These are phyloP conservation scores for Myopa tessellatipennis DNA, from an alignment of 2,888 invertebrate genomes.

Conservation along the genomic window DNA sequence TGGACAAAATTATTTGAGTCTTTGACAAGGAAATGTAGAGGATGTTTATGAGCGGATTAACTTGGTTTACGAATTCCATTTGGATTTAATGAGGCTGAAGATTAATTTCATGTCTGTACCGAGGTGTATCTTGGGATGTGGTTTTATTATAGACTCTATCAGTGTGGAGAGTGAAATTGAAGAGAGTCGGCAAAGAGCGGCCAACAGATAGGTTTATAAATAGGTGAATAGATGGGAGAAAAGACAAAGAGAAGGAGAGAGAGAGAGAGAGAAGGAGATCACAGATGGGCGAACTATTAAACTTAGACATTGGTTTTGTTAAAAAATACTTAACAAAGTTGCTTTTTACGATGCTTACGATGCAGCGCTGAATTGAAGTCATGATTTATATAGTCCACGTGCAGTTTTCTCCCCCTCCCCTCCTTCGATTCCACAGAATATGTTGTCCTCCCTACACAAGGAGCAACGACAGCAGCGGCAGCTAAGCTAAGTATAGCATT, in stretches of 20 bases:
- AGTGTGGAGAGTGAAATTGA: neutral
- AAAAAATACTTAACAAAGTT: neutral
- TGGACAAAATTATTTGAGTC: neutral
- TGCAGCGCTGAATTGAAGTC: neutral
- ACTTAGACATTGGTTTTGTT: neutral
- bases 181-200: neutral
- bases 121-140: neutral
- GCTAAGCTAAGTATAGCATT: slow-evolving; percentile 6
- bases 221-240: no score
- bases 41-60: slow-evolving; percentile 63
- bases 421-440: neutral
- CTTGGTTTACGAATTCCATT: slow-evolving; percentile 56
- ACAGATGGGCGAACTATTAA: neutral
- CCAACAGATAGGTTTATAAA: neutral
- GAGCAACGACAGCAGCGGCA: neutral
- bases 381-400: slow-evolving; percentile 30
- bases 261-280: no score
- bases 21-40: slow-evolving; percentile 43
- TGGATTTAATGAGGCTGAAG: slow-evolving; percentile 59
- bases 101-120: slow-evolving; percentile 47
- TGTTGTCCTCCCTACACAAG: neutral
- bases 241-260: no score
- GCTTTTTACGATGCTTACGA: neutral
- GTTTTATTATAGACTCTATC: neutral
- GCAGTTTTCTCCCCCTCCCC: slow-evolving; percentile 1